A percentile compares a stretch with the other conserved stretches of the same genome.
Evolutionary conservation across 2,113 vertebrate genomes (phyloP).

Genomic region (Nothoprocta perdicaria): DNA sequence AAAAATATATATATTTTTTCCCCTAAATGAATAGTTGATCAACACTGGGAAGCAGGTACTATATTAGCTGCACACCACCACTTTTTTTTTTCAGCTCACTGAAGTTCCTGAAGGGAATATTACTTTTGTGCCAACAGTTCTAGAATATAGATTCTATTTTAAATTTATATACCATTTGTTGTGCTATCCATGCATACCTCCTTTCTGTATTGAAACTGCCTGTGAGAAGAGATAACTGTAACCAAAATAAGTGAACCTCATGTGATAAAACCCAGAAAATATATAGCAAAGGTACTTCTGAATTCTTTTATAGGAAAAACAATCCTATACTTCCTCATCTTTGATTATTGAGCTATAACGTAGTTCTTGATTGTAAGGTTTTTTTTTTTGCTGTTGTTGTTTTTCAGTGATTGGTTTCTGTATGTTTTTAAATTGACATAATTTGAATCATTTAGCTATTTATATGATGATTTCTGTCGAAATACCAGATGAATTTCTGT

Average conservation of each 20-base stretch:
- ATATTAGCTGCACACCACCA: background rate
- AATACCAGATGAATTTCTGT: conserved; percentile 16
- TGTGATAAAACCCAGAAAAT: background rate
- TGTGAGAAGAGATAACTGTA: background rate
- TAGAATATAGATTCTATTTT: background rate
- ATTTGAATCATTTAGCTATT: background rate
- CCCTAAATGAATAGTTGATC: background rate
- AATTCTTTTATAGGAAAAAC: background rate
- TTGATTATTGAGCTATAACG: background rate
- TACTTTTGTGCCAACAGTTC: background rate
- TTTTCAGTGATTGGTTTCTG: background rate
- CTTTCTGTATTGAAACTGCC: background rate
- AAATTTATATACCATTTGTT: background rate
- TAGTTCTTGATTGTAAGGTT: background rate
- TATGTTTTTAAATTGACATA: background rate
- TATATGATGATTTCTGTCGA: background rate
- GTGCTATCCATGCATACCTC: background rate
- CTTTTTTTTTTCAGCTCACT: background rate
- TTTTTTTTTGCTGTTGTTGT: background rate
- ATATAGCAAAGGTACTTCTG: background rate
- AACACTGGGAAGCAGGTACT: background rate
- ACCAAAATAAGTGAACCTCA: background rate
- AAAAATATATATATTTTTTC: background rate
- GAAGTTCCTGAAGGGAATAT: background rate
- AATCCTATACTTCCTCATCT: background rate